These are phyloP conservation scores for Fundulus diaphanus DNA, from an alignment of 2,797 vertebrate genomes.

Conservation along the genomic window DNA sequence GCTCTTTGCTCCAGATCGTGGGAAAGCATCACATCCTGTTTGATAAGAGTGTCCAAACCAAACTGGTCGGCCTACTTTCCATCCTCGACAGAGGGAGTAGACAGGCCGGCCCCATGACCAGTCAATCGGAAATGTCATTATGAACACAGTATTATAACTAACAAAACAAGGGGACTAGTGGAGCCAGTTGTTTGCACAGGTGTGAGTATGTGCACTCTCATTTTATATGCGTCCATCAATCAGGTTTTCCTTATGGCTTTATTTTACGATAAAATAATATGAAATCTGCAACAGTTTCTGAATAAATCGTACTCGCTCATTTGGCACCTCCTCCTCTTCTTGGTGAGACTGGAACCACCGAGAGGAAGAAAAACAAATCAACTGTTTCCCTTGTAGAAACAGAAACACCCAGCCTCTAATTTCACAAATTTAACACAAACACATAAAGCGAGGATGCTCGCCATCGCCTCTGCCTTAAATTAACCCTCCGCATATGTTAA, in stretches of 20 bases:
- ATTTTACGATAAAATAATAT: neutral
- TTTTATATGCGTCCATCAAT: constrained; percentile 56
- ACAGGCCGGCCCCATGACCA: constrained; percentile 62
- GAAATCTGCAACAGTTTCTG: neutral
- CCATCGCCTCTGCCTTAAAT: constrained; percentile 69
- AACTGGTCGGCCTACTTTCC: constrained; percentile 61
- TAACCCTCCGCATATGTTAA: constrained; percentile 80
- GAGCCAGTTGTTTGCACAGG: constrained; percentile 76
- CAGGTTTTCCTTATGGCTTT: constrained; percentile 26
- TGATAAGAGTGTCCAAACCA: constrained; percentile 79
- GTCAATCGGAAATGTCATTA: constrained; percentile 79
- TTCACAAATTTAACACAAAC: constrained; percentile 64
- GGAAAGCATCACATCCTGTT: constrained; percentile 80
- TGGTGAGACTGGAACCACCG: constrained; percentile 9
- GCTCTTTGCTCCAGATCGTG: constrained; percentile 48
- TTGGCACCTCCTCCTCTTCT: constrained; percentile 6
- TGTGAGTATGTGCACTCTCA: constrained; percentile 53
- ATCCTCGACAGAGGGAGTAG: constrained; percentile 52
- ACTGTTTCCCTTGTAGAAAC: constrained; percentile 8
- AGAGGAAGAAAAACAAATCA: constrained; percentile 10
- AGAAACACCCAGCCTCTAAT: constrained; percentile 44
- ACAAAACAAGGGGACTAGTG: constrained; percentile 70
- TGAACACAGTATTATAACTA: constrained; percentile 76
- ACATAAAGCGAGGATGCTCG: constrained; percentile 61
- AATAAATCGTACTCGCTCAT: constrained; percentile 12